Evolutionary conservation across 2,888 invertebrate species (phyloP).

Genomic region (Noctua janthe): DNA sequence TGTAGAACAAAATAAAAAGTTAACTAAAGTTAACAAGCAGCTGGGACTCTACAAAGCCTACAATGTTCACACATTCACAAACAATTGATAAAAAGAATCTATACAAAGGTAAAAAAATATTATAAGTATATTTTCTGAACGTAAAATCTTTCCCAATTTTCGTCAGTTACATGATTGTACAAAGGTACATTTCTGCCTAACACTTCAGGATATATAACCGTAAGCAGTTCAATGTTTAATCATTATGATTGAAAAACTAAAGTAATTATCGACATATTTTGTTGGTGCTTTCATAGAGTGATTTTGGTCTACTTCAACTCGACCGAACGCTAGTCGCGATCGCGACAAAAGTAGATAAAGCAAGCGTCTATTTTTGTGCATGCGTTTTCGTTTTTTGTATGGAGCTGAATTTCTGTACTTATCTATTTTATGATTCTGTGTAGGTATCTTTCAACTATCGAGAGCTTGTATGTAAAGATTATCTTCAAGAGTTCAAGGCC

Average conservation of each 20-base stretch:
- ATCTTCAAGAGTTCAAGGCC: neutral
- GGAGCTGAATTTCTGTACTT: neutral
- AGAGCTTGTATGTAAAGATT: slow-evolving; percentile 22
- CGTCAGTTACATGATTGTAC: too few relatives aligned
- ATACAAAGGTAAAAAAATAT: too few relatives aligned
- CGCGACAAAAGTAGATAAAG: neutral
- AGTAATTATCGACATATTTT: neutral
- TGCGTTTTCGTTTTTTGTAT: too few relatives aligned
- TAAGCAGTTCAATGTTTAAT: neutral
- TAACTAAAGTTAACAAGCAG: too few relatives aligned
- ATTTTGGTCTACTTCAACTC: neutral
- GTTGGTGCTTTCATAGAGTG: neutral
- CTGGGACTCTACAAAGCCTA: too few relatives aligned
- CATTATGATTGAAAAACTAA: neutral
- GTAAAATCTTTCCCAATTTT: neutral
- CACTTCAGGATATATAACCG: neutral
- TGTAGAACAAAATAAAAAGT: too few relatives aligned
- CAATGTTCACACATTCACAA: too few relatives aligned
- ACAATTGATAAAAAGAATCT: too few relatives aligned
- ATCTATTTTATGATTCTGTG: neutral
- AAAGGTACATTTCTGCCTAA: neutral
- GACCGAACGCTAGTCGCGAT: neutral
- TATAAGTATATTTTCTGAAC: neutral
- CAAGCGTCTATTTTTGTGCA: neutral
- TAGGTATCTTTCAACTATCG: slow-evolving; percentile 12